Base-by-base conservation (phyloP, 2,113 vertebrate genomes). In the Notothenia coriiceps region DNA sequence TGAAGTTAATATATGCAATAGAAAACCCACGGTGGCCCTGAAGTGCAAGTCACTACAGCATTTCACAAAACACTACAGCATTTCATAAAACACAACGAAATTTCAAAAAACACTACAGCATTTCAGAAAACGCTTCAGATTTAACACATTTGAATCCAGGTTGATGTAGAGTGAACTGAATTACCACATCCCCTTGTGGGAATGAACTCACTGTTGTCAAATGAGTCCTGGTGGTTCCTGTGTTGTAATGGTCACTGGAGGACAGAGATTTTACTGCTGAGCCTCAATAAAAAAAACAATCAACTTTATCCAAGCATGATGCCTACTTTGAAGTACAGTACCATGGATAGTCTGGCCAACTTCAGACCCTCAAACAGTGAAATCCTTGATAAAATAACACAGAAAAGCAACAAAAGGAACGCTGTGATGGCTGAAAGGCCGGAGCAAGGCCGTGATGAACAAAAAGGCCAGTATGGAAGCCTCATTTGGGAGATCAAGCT, bases 401-500 rank as follows among this genome's bases (percentile, higher is more conserved):
- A 15, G 70, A 82, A 80, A 66, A 55, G 44, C 14, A 61, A 86
- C 84, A 86, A 88, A 82, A 79, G 80, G 47, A 80, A 85, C 8
- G 46, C 18, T 40, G 44, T 9, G 73, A 70, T 75, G 74, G 78
- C 72, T 77, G 65, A 86, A 72, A 72, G 70, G 79, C 68, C 51
- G 52, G n/a, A 40, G 52, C 74, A 66, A 25, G 22, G 68, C 62
- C 52, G 79, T 25, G 61, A 70, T 50, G 57, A 93, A 94, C 92
- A 94, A 93, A 91, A 86, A 64, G 70, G 13, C 68, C 83, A 78
- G 84, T 91, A 72, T 88, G 74, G 64, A 80, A 7, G 72, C 88
- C 87, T 92, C 90, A 80, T 91, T 89, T 90, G 51, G 70, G 25
- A 69, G 57, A 76, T 13, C 57, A 64, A 82, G 88, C 35, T 73